Conservation (phyloP, 2,797 vertebrate genomes). For the Taenioides sp. region DNA sequence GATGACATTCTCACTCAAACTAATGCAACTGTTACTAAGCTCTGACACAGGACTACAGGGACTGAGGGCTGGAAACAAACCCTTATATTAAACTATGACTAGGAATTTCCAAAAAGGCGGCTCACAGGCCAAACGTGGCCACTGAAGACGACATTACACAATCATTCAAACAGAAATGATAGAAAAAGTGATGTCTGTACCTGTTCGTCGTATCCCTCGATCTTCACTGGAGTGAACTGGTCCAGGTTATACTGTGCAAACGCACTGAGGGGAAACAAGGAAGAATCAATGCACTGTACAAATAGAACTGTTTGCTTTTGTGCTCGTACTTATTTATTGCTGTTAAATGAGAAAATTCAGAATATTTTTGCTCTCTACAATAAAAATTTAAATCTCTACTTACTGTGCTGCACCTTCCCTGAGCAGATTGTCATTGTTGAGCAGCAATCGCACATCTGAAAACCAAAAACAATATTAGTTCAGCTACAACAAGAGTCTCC, state of each 20-base stretch:
- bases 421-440: constrained; percentile 97
- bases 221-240: constrained; percentile 95
- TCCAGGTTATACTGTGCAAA: constrained; percentile 99
- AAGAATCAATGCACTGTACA: neutral
- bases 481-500: neutral
- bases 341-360: too few relatives aligned
- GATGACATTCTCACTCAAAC: constrained; percentile 67
- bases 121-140: too few relatives aligned
- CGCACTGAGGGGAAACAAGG: constrained; percentile 76
- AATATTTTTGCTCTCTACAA: neutral
- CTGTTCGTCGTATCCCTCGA: constrained; percentile 93
- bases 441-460: constrained; percentile 93
- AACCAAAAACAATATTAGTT: constrained; percentile 13
- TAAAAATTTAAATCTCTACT: constrained; percentile 62
- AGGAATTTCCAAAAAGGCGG: too few relatives aligned
- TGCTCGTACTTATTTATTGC: neutral
- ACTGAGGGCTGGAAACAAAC: too few relatives aligned
- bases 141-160: too few relatives aligned
- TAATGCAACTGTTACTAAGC: neutral
- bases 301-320: too few relatives aligned
- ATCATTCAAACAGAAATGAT: too few relatives aligned
- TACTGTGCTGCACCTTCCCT: constrained; percentile 96
- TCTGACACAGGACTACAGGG: too few relatives aligned
- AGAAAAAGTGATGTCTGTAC: constrained; percentile 55
- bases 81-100: too few relatives aligned